These are phyloP conservation scores for Drosophila gunungcola DNA, from an alignment of 1,140 invertebrate species.

Conservation along the genomic window DNA sequence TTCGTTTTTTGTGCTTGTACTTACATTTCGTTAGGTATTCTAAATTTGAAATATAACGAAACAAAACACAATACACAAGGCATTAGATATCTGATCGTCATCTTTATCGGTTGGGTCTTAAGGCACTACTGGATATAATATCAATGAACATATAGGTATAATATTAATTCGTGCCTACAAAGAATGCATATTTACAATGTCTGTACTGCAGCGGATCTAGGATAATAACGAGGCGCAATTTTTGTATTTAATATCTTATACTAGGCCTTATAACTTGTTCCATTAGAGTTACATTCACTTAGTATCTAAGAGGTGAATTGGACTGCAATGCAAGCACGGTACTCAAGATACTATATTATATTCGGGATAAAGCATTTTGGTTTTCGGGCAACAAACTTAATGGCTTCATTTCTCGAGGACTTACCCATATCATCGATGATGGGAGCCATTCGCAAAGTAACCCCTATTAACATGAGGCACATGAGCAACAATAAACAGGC, in stretches of 20 bases:
- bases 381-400: slow-evolving; percentile 3
- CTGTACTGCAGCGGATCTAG: slow-evolving; percentile 28
- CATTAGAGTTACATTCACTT: slow-evolving; percentile 60
- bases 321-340: slow-evolving; percentile 51
- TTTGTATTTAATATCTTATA: slow-evolving; percentile 8
- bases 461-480: slow-evolving; percentile 94
- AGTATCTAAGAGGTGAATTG: slow-evolving; percentile 24
- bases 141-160: not conserved
- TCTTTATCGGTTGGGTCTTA: slow-evolving; percentile 21
- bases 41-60: slow-evolving; percentile 70
- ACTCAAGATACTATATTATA: slow-evolving; percentile 1
- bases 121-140: slow-evolving; percentile 10
- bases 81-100: slow-evolving; percentile 57
- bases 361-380: slow-evolving; percentile 31
- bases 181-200: slow-evolving; percentile 45
- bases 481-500: slow-evolving; percentile 93
- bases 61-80: slow-evolving; percentile 70
- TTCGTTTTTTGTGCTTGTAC: slow-evolving; percentile 46
- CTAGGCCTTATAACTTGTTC: slow-evolving; percentile 58
- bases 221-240: slow-evolving; percentile 57
- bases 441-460: slow-evolving; percentile 94
- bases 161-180: slow-evolving; percentile 3
- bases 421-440: slow-evolving; percentile 97
- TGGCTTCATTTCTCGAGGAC: slow-evolving; percentile 72
- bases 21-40: slow-evolving; percentile 72